Conservation (phyloP, 1,140 invertebrate genomes). For the Rhizoglyphus robini region DNA sequence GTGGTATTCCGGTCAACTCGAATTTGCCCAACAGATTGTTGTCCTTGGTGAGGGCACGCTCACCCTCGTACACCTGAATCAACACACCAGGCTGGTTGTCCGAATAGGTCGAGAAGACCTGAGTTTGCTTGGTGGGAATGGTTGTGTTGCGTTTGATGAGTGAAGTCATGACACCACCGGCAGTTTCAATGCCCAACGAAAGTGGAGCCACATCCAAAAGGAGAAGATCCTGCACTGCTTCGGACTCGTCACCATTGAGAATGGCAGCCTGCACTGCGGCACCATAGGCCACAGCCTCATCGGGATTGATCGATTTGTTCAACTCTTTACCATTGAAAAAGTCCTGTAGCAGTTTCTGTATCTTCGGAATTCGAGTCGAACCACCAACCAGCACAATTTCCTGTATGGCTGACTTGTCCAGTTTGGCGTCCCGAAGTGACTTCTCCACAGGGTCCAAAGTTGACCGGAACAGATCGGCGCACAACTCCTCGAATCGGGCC, state of each 20-base stretch:
- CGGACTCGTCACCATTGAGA: too few species aligned
- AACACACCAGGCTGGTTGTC: constrained; percentile 90
- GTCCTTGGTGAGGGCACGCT: too few species aligned
- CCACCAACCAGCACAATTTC: constrained; percentile 95
- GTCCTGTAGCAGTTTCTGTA: constrained; percentile 64
- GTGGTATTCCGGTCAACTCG: constrained; percentile 45
- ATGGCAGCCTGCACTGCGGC: constrained; percentile 63
- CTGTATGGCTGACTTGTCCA: constrained; percentile 50
- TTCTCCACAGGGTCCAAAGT: too few species aligned
- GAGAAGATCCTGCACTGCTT: too few species aligned
- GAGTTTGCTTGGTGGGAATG: constrained; percentile 90
- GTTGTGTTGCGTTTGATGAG: too few species aligned
- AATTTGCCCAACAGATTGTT: constrained; percentile 47
- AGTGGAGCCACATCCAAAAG: constrained; percentile 87
- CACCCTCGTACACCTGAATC: constrained; percentile 54
- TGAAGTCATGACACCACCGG: too few species aligned
- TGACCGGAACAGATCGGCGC: constrained; percentile 59
- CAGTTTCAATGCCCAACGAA: constrained; percentile 87
- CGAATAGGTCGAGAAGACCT: constrained; percentile 89
- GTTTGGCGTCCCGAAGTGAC: too few species aligned
- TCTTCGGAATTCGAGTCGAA: too few species aligned
- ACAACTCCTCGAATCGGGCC: constrained; percentile 93
- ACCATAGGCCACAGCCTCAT: constrained; percentile 67
- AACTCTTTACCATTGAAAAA: too few species aligned
- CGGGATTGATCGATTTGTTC: too few species aligned